A percentile compares a stretch with the other conserved stretches of the same genome.
phyloP scores from a whole-genome alignment of 2,888 invertebrate genomes.

The Hybos culiciformis region DNA sequence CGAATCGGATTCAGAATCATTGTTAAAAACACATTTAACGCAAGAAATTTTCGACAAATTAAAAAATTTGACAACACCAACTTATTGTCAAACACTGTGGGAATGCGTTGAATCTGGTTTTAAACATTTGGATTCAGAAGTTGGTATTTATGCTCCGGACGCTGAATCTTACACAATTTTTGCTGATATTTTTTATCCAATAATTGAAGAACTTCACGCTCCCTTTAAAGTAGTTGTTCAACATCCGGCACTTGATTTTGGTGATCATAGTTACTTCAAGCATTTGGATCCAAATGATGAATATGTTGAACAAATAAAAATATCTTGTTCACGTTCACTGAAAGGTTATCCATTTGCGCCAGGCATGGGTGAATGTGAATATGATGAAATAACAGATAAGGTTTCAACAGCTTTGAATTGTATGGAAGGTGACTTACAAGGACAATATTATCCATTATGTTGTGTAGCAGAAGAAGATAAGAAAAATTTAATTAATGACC shows the following conservation, averaged over 20 bases:
- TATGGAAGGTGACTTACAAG: slow-evolving; percentile 79
- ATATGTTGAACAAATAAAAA: slow-evolving; percentile 88
- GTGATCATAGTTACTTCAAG: slow-evolving; percentile 77
- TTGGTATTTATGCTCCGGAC: too few relatives aligned
- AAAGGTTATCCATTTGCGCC: slow-evolving; percentile 97
- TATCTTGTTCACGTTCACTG: slow-evolving; percentile 89
- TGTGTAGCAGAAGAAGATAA: slow-evolving; percentile 94
- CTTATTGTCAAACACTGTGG: too few relatives aligned
- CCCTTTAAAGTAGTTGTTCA: too few relatives aligned
- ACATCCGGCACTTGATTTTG: slow-evolving; percentile 89
- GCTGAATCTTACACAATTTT: too few relatives aligned
- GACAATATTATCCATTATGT: slow-evolving; percentile 86
- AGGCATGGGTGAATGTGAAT: slow-evolving; percentile 89
- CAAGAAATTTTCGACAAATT: too few relatives aligned
- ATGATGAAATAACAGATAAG: slow-evolving; percentile 93
- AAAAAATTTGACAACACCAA: too few relatives aligned
- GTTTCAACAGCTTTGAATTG: slow-evolving; percentile 69
- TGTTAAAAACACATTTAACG: too few relatives aligned
- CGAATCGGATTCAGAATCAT: too few relatives aligned
- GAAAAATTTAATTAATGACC: slow-evolving; percentile 93
- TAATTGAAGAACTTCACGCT: too few relatives aligned
- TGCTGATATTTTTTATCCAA: too few relatives aligned
- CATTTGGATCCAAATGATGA: slow-evolving; percentile 86
- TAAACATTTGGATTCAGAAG: too few relatives aligned
- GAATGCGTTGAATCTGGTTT: too few relatives aligned